phyloP scores from a whole-genome alignment of 2,888 invertebrate genomes.

The Drosophila percnosoma region DNA sequence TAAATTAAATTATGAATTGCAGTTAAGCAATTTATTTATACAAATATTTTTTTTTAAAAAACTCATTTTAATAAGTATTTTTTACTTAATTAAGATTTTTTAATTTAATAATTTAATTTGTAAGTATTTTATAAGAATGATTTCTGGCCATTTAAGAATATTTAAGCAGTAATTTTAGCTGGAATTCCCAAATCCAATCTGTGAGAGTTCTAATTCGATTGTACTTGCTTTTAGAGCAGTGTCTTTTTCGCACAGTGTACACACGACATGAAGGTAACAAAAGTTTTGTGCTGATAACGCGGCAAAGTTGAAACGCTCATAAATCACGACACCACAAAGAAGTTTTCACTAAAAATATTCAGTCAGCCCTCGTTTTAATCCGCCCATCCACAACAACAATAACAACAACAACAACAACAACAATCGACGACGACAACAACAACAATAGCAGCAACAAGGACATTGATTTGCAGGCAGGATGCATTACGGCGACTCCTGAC shows the following conservation, averaged over 20 bases:
- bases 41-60: background rate
- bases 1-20: background rate
- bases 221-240: background rate
- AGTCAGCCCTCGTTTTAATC: conserved; percentile 37
- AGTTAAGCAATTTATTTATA: no score
- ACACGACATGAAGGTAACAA: conserved; percentile 49
- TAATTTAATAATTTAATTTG: background rate
- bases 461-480: conserved; percentile 44
- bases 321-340: conserved; percentile 78
- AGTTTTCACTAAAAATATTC: conserved; percentile 74
- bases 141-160: background rate
- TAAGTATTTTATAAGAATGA: background rate
- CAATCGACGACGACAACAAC: background rate
- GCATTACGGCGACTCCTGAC: conserved; percentile 21
- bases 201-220: background rate
- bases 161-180: background rate
- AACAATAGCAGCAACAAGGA: conserved; percentile 8
- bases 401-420: conserved; percentile 3
- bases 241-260: background rate
- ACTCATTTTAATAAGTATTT: fast-evolving
- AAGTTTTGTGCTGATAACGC: conserved; percentile 78
- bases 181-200: background rate
- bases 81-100: background rate
- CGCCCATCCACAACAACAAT: conserved; percentile 1
- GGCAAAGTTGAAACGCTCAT: conserved; percentile 77